Base-by-base conservation (phyloP, 2,113 vertebrate genomes). In the Athene cunicularia region DNA sequence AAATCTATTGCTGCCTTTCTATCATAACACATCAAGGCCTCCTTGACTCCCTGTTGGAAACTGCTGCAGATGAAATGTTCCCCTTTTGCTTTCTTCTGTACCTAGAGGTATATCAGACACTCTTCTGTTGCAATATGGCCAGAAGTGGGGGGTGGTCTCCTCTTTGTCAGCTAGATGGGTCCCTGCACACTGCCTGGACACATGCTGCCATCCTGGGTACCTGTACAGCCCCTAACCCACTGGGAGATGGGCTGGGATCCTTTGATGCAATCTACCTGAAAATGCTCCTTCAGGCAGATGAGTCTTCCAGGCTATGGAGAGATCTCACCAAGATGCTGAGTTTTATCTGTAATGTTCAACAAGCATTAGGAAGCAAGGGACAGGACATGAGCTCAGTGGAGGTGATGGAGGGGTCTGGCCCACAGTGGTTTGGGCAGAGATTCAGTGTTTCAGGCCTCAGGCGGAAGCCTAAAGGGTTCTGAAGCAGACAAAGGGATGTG, bases 231-330 rank as follows among this genome's bases (percentile, higher is more conserved):
- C 45, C 39, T 33, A 80, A 33, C n/a, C 10, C 17, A 8, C 22
- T 22, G 23, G 32, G n/a, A 67, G n/a, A 19, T 39, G 56, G 26
- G 12, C 27, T 70, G 32, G 17, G 23, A 71, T 60, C 39, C 14
- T 64, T 33, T n/a, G 39, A 14, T 49, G 32, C 47, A 39, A 26
- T 37, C 41, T 67, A 14, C 47, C 28, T 67, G 58, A 76, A 86
- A 77, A n/a, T 2, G 4, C 0, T 66, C 7, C 32, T 76, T 37
- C 45, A 37, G 21, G 27, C 14, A 58, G 14, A 0, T 6, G 41
- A 28, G 16, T 39, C 14, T 87, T 24, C 62, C 37, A 39, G 22
- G 35, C 53, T 28, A 12, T 41, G 60, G 14, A 23, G 9, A 82
- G 21, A 26, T 33, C 20, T 86, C 41, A 37, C 15, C 2, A 7